A percentile compares a stretch with the other conserved stretches of the same genome.
phyloP scores from a whole-genome alignment of 2,888 invertebrate species.

The Hydrotaea diabolus region DNA sequence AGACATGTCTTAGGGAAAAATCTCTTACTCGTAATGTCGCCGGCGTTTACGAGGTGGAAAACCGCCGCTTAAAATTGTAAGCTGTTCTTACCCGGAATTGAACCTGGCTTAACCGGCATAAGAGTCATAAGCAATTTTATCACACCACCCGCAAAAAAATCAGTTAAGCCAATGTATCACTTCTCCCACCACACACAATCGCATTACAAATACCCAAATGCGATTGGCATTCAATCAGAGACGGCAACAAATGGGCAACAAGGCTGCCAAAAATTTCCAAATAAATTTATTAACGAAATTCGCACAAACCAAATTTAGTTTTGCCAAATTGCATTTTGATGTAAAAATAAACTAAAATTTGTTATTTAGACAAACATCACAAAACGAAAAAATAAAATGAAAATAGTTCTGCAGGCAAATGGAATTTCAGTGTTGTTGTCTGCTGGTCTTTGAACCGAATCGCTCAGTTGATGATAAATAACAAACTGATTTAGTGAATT shows the following conservation, averaged over 20 bases:
- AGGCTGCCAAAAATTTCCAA: not conserved
- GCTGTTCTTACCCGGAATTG: too few relatives aligned
- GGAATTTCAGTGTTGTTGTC: not conserved
- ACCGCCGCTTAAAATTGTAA: too few relatives aligned
- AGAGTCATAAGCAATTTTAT: too few relatives aligned
- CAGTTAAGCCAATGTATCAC: too few relatives aligned
- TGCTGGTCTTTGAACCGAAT: not conserved
- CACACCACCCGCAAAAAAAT: too few relatives aligned
- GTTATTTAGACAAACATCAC: not conserved
- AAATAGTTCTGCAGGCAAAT: too few relatives aligned
- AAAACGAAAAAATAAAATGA: not conserved
- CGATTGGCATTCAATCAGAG: not conserved
- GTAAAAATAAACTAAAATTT: not conserved
- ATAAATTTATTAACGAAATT: conserved; percentile 3
- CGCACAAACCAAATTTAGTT: not conserved
- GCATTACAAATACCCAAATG: too few relatives aligned
- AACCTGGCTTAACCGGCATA: too few relatives aligned
- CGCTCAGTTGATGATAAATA: not conserved
- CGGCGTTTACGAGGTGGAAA: too few relatives aligned
- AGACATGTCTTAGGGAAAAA: too few relatives aligned
- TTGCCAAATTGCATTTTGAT: not conserved
- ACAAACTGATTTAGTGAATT: not conserved
- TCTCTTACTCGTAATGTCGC: too few relatives aligned
- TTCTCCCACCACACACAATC: too few relatives aligned
- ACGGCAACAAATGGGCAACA: not conserved